A percentile compares a stretch with the other conserved stretches of the same genome.
Conservation (phyloP, 2,888 invertebrate species). For the Drosophila testacea region DNA sequence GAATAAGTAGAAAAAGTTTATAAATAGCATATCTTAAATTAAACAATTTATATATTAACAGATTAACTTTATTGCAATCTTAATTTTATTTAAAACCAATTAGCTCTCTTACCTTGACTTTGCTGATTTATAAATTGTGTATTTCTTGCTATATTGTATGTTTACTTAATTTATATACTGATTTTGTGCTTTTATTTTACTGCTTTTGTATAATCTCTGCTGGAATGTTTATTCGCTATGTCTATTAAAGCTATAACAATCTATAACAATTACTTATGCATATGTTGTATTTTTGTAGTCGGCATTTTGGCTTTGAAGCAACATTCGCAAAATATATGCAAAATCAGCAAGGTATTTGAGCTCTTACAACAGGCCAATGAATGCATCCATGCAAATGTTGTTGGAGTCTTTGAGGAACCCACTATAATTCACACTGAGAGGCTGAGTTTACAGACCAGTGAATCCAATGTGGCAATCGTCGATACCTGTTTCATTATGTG, state of each 20-base stretch:
- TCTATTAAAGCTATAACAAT: slow-evolving; percentile 32
- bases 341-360: slow-evolving; percentile 44
- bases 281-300: slow-evolving; percentile 13
- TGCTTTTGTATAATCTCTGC: not conserved
- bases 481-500: slow-evolving; percentile 53
- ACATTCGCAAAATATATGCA: slow-evolving; percentile 35
- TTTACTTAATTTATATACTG: slow-evolving; percentile 5
- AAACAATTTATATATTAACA: too few species aligned
- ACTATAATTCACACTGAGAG: slow-evolving; percentile 50
- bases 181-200: not conserved
- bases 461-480: slow-evolving; percentile 30
- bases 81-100: not conserved
- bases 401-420: slow-evolving; percentile 24
- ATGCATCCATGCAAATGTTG: slow-evolving; percentile 45
- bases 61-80: not conserved
- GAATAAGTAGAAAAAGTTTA: too few species aligned
- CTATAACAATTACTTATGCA: slow-evolving; percentile 41
- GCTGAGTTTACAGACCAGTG: slow-evolving; percentile 27
- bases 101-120: slow-evolving; percentile 3
- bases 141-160: not conserved
- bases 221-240: slow-evolving; percentile 3
- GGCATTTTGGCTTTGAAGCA: slow-evolving; percentile 43
- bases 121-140: not conserved
- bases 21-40: too few species aligned
- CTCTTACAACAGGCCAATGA: slow-evolving; percentile 32